A percentile compares a stretch with the other conserved stretches of the same genome.
Evolutionary conservation across 2,797 vertebrate species (phyloP).

Genomic region (Myotis vivesi): DNA sequence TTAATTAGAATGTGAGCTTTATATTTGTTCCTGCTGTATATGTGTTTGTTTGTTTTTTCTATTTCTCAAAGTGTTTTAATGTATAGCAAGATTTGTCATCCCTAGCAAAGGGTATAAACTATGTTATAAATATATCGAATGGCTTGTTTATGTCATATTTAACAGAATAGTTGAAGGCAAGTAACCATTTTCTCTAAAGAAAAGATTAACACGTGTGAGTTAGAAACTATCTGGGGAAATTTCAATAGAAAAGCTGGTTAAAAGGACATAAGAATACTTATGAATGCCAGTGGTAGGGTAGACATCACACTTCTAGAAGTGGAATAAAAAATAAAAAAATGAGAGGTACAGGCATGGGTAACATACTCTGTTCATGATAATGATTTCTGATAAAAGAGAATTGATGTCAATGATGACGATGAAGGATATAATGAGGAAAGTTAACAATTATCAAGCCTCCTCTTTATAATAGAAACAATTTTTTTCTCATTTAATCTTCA

Average conservation of each 20-base stretch:
- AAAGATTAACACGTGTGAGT: background rate
- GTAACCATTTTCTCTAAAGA: background rate
- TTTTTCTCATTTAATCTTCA: background rate
- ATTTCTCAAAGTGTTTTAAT: background rate
- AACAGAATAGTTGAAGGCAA: background rate
- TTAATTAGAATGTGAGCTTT: background rate
- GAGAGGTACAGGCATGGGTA: background rate
- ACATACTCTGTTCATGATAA: background rate
- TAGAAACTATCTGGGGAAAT: background rate
- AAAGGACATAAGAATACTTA: background rate
- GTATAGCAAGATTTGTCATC: background rate
- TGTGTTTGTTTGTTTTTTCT: background rate
- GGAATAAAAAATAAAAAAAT: background rate
- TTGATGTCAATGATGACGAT: background rate
- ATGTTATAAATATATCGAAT: background rate
- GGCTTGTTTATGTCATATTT: background rate
- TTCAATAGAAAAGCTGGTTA: background rate
- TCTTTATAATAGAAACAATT: background rate
- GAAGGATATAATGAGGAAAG: background rate
- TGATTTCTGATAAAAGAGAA: background rate
- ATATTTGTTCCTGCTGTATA: background rate
- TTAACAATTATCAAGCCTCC: background rate
- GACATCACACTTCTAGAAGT: background rate
- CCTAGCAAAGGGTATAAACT: background rate
- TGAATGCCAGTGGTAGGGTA: background rate